These are phyloP conservation scores for Nymphalis polychloros DNA, from an alignment of 2,888 invertebrate genomes.

Conservation along the genomic window DNA sequence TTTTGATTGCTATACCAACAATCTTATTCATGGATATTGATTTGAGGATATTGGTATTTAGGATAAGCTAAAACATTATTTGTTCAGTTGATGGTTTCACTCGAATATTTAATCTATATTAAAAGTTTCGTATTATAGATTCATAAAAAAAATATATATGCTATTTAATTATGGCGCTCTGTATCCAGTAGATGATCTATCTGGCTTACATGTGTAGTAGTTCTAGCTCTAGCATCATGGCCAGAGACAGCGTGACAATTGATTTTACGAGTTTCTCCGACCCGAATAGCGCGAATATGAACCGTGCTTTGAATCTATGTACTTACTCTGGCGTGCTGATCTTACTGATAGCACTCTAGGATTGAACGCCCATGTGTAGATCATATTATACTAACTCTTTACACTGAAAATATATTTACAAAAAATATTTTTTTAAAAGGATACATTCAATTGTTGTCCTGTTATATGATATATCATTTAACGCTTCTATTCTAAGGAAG, in stretches of 20 bases:
- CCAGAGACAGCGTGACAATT: conserved; percentile 50
- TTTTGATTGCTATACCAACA: neutral
- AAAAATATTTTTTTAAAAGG: no score
- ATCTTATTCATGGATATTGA: neutral
- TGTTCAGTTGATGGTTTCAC: no score
- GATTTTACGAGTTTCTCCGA: conserved; percentile 62
- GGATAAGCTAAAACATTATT: no score
- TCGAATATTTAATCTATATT: no score
- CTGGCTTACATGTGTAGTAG: neutral
- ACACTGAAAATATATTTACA: no score
- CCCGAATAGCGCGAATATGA: conserved; percentile 36
- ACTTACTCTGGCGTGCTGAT: neutral
- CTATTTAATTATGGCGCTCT: neutral
- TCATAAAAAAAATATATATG: no score
- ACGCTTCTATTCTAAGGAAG: no score
- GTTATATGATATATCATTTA: no score
- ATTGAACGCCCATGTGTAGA: no score
- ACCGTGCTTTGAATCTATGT: conserved; percentile 7
- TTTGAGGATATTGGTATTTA: neutral
- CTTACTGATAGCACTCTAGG: neutral
- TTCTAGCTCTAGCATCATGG: neutral
- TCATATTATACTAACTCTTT: no score
- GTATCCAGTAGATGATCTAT: neutral
- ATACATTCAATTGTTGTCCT: no score
- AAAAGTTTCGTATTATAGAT: no score